phyloP scores from a whole-genome alignment of 2,888 invertebrate genomes.

The Ryuthela nishihirai region DNA sequence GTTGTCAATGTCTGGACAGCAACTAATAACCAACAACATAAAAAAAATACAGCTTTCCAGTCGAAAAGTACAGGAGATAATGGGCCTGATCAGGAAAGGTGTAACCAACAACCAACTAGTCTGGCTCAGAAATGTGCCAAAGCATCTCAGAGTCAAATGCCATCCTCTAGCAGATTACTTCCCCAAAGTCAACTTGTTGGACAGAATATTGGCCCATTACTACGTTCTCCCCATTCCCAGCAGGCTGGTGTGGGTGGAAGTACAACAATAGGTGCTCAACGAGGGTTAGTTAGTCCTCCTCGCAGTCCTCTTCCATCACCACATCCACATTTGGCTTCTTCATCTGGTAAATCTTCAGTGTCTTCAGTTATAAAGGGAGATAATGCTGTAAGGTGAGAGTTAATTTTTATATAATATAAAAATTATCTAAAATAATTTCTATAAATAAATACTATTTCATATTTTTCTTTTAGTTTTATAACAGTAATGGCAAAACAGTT shows the following conservation, averaged over 20 bases:
- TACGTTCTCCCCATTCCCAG: constrained; percentile 10
- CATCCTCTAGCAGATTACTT: constrained; percentile 7
- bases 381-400: constrained; percentile 11
- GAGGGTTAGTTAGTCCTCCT: constrained; percentile 7
- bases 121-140: constrained; percentile 44
- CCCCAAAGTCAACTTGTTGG: constrained; percentile 8
- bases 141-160: constrained; percentile 35
- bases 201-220: constrained; percentile 28
- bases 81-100: neutral
- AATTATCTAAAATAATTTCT: too few relatives aligned
- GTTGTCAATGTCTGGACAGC: constrained; percentile 43
- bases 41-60: constrained; percentile 16
- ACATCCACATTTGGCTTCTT: neutral
- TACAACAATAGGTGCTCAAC: constrained; percentile 24
- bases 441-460: too few relatives aligned
- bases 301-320: constrained; percentile 7
- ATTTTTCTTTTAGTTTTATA: too few relatives aligned
- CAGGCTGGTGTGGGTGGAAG: neutral
- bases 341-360: constrained; percentile 7
- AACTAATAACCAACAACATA: constrained; percentile 22
- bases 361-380: constrained; percentile 8
- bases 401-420: neutral
- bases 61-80: constrained; percentile 18
- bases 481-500: too few relatives aligned
- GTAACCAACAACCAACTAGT: constrained; percentile 35